Conservation (phyloP, 2,888 invertebrate genomes). For the Plagodis pulveraria region DNA sequence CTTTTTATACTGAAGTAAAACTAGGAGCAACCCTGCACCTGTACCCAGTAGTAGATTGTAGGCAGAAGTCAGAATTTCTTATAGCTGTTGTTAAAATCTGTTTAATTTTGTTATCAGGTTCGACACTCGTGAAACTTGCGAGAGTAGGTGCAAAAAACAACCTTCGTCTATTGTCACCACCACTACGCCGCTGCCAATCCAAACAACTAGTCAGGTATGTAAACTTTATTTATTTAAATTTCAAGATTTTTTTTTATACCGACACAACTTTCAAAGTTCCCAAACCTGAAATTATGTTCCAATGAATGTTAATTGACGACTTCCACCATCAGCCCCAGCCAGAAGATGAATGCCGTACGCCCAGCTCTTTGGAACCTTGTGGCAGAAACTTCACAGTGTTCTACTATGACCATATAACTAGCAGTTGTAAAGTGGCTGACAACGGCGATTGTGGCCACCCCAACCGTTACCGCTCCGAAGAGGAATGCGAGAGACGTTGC, state of each 20-base stretch:
- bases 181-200: conserved; percentile 35
- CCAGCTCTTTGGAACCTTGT: conserved; percentile 89
- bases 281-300: no score
- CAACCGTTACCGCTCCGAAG: conserved; percentile 90
- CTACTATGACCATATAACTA: conserved; percentile 87
- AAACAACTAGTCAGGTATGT: conserved; percentile 27
- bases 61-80: no score
- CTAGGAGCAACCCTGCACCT: no score
- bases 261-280: no score
- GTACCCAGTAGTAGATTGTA: no score
- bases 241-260: not conserved
- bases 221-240: not conserved
- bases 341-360: conserved; percentile 83
- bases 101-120: conserved; percentile 76
- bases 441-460: conserved; percentile 87
- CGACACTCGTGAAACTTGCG: conserved; percentile 84
- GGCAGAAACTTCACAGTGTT: conserved; percentile 87
- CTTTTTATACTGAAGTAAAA: no score
- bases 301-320: not conserved
- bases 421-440: conserved; percentile 83
- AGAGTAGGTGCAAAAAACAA: conserved; percentile 77
- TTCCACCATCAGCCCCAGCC: conserved; percentile 27
- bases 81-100: no score
- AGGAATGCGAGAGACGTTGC: conserved; percentile 91
- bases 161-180: conserved; percentile 28